Base-by-base conservation (phyloP, 2,888 invertebrate species). In the Cryptophagus acutangulus region DNA sequence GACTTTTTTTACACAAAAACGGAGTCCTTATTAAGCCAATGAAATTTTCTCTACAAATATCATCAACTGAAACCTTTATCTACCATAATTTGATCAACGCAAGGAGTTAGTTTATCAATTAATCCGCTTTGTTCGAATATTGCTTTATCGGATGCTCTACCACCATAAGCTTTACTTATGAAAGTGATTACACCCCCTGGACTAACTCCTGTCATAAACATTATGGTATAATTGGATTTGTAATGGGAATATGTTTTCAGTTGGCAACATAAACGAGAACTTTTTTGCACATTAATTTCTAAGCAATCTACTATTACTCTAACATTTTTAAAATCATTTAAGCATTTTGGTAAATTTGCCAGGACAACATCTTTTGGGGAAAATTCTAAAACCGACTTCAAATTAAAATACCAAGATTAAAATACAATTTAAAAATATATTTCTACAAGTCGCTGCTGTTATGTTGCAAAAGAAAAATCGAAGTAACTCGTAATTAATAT, bases 271-370 rank as follows among this genome's bases (percentile, higher is more conserved):
- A n/a, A n/a, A n/a, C n/a, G n/a, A n/a, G n/a, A n/a, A n/a, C 53
- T 49, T 25, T 42, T 46, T 34, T 57, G 48, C n/a, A 54, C 42
- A 24, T 33, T 17, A 18, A 58, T 43, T 39, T 58, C 58, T 1
- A 51, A 54, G 35, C 57, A 58, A 42, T 60, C 56, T 10, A 61
- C 36, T 0, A 59, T 50, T 17, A 55, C 38, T 10, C 46, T 42
- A 5, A 46, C 46, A 29, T 49, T 41, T 26, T 36, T 26, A 49
- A 59, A 3, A 46, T 43, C 28, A n/a, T n/a, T n/a, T n/a, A n/a
- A n/a, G n/a, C n/a, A n/a, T n/a, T n/a, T n/a, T n/a, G n/a, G n/a
- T n/a, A n/a, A n/a, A n/a, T n/a, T n/a, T n/a, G n/a, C n/a, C n/a
- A n/a, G n/a, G n/a, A n/a, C n/a, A n/a, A n/a, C n/a, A n/a, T n/a